phyloP scores from a whole-genome alignment of 2,888 invertebrate species.

The Hydraecia micacea region DNA sequence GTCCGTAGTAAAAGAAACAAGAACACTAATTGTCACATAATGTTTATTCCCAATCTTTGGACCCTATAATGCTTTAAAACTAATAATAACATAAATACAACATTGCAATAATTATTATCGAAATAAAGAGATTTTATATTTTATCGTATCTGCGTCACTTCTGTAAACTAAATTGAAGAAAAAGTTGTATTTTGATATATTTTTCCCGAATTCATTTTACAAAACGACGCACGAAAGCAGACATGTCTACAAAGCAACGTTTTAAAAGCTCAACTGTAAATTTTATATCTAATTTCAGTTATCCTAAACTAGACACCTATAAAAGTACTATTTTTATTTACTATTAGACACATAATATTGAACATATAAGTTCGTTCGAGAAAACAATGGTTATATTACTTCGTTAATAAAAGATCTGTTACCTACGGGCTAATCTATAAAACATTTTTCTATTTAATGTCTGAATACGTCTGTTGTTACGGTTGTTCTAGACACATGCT shows the following conservation, averaged over 20 bases:
- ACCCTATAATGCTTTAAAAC: slow-evolving; percentile 93
- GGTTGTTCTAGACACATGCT: slow-evolving; percentile 50
- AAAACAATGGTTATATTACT: slow-evolving; percentile 64
- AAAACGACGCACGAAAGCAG: slow-evolving; percentile 77
- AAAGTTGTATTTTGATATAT: slow-evolving; percentile 43
- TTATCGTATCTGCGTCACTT: slow-evolving; percentile 69
- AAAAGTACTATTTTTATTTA: slow-evolving; percentile 77
- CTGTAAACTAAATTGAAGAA: slow-evolving; percentile 76
- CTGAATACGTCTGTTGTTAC: slow-evolving; percentile 32
- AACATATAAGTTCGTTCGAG: slow-evolving; percentile 59
- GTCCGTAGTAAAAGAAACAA: slow-evolving; percentile 79
- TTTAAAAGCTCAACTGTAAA: slow-evolving; percentile 83
- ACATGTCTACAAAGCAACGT: slow-evolving; percentile 84
- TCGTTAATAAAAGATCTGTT: slow-evolving; percentile 62
- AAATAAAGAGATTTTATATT: slow-evolving; percentile 79
- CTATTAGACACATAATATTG: slow-evolving; percentile 76
- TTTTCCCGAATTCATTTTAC: slow-evolving; percentile 76
- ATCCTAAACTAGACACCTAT: slow-evolving; percentile 84
- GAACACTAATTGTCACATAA: slow-evolving; percentile 89
- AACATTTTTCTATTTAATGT: slow-evolving; percentile 49
- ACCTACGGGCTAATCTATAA: slow-evolving; percentile 63
- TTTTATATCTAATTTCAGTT: slow-evolving; percentile 82
- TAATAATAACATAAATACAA: slow-evolving; percentile 90
- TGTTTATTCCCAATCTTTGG: slow-evolving; percentile 94
- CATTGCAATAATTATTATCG: slow-evolving; percentile 85